Evolutionary conservation across 2,797 vertebrate species (phyloP), one percentile per base, ranked within the genome.

Genomic region (Cryptoprocta ferox): DNA sequence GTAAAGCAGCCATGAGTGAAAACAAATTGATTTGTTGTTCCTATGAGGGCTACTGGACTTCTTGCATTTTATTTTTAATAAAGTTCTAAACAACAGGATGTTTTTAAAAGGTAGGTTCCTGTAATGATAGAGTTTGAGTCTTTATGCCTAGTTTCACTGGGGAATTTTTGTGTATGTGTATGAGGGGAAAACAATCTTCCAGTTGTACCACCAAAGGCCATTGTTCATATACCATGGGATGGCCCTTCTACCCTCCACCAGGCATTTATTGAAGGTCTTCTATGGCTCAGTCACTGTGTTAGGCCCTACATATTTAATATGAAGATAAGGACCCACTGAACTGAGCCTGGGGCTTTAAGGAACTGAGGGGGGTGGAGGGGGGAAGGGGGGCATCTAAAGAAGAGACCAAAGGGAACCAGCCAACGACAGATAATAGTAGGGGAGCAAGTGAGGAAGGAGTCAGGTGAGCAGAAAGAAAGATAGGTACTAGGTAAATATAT

Each of bases 31-130:
- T 89, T 71, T 85, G 70, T 73, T 89, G 48, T 28, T 63, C 32
- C 39, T 76, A 14, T 75, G 13, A 75, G 4, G 18, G 5, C 30
- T 75, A 86, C 12, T 95, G 92, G 56, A 8, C 42, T 83, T 63
- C n/a, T 21, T 95, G 42, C 6, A 94, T 88, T 91, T 96, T 91
- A 56, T 73, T 97, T 92, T 96, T 86, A 93, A 86, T 94, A 56
- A 96, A 75, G 9, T 78, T 53, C n/a, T 91, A 75, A 86, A 75
- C 14, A 81, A 91, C 2, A 82, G 21, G 11, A 5, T 4, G 70
- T 71, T 90, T 35, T 28, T 18, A n/a, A 75, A 59, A 63, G 21
- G 9, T 10, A 65, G 80, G 14, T 84, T 93, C 59, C 14, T 89
- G 19, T 61, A 78, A 56, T 78, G 24, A 32, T 81, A 18, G 56